Percentiles rank a stretch among this genome's conserved stretches.
Evolutionary conservation across 2,797 vertebrate genomes (phyloP).

Genomic region (Xiphorhynchus erythropygius): DNA sequence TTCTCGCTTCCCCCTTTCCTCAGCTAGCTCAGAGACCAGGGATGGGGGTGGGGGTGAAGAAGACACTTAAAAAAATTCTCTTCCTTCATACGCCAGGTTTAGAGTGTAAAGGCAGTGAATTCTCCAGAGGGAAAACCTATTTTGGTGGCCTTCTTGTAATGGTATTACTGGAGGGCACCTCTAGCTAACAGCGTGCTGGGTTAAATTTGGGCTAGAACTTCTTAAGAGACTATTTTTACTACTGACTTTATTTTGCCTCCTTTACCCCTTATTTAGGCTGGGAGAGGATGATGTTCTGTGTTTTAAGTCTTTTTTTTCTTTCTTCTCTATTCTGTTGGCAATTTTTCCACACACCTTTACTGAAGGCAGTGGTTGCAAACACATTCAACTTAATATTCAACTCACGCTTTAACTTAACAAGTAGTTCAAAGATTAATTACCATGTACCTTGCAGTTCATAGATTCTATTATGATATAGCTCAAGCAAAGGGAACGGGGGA

Average conservation of each 20-base stretch:
- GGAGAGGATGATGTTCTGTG: not conserved
- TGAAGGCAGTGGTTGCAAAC: constrained; percentile 73
- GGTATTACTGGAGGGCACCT: not conserved
- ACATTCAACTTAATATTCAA: constrained; percentile 72
- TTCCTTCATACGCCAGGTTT: not conserved
- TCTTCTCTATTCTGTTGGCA: not conserved
- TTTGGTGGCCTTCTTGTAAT: not conserved
- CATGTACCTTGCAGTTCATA: constrained; percentile 73
- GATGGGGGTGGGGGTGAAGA: not conserved
- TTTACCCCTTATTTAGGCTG: not conserved
- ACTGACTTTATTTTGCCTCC: not conserved
- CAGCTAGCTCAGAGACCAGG: not conserved
- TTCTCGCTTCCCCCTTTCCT: not conserved
- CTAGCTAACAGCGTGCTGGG: not conserved
- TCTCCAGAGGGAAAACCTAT: not conserved
- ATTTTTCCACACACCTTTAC: constrained; percentile 65
- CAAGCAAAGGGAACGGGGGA: not conserved
- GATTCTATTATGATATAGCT: constrained; percentile 65
- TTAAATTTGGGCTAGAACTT: not conserved
- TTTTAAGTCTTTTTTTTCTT: not conserved
- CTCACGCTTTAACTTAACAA: constrained; percentile 74
- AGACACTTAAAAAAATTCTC: not conserved
- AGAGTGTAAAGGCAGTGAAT: not conserved
- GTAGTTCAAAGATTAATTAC: constrained; percentile 78
- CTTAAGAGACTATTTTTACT: not conserved